These are phyloP conservation scores for Lanius collurio DNA, from an alignment of 2,113 vertebrate species.

Conservation along the genomic window DNA sequence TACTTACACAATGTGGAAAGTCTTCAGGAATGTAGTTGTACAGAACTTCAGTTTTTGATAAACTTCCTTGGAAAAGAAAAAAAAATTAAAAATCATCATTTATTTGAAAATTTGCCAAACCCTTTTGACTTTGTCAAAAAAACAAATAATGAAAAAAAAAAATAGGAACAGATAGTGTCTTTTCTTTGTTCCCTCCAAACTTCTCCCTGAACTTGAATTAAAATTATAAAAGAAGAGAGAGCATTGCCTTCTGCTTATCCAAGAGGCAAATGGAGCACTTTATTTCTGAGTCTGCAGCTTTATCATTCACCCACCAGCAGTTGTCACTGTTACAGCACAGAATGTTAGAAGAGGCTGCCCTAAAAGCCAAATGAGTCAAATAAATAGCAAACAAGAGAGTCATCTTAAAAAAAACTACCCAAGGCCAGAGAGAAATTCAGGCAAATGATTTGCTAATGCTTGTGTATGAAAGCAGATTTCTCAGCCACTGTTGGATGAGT, in stretches of 20 bases:
- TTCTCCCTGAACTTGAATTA: not conserved
- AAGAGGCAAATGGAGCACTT: not conserved
- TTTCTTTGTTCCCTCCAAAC: not conserved
- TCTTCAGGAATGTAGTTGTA: not conserved
- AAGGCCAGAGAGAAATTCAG: not conserved
- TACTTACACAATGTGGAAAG: not conserved
- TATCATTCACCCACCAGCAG: not conserved
- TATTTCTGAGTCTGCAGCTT: not conserved
- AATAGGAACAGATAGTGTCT: not conserved
- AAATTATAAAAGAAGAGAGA: not conserved
- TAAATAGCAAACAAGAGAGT: not conserved
- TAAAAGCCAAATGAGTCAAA: not conserved
- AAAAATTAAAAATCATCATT: not conserved
- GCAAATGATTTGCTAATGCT: rapidly evolving
- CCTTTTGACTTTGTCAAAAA: not conserved
- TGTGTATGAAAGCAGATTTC: rapidly evolving
- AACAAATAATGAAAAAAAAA: not conserved
- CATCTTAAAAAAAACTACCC: not conserved
- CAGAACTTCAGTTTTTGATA: not conserved
- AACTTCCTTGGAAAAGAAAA: not conserved
- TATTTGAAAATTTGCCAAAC: not conserved
- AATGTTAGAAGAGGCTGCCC: not conserved
- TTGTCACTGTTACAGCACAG: not conserved
- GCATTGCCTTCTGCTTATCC: not conserved
- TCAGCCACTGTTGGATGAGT: not conserved